These are phyloP conservation scores for Hucho hucho DNA, from an alignment of 2,113 vertebrate genomes.

Conservation along the genomic window DNA sequence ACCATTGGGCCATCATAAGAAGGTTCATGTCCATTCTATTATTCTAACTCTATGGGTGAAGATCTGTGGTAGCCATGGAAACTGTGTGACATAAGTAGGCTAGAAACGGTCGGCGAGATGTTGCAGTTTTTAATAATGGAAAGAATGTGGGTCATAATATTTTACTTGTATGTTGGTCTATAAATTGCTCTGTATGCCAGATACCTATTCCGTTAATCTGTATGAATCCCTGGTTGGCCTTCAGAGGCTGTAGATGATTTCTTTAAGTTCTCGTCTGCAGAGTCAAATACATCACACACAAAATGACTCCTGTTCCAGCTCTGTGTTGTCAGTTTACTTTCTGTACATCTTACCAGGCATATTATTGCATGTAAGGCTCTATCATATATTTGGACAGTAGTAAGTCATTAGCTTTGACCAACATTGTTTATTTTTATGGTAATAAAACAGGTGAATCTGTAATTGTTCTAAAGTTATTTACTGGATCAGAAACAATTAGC, in stretches of 20 bases:
- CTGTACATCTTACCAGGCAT: background rate
- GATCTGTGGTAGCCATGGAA: conserved; percentile 73
- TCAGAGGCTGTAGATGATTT: conserved; percentile 55
- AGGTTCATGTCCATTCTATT: too few species aligned
- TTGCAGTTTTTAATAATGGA: conserved; percentile 71
- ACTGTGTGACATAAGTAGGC: conserved; percentile 79
- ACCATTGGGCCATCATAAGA: too few species aligned
- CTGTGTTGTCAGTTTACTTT: conserved; percentile 39
- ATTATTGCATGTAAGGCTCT: background rate
- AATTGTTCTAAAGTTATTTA: too few species aligned
- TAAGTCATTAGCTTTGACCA: background rate
- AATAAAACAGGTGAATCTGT: too few species aligned
- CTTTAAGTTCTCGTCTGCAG: conserved; percentile 28
- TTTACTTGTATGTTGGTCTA: conserved; percentile 67
- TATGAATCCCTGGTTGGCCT: conserved; percentile 61
- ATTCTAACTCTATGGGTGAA: too few species aligned
- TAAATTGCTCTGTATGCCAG: conserved; percentile 76
- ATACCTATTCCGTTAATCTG: conserved; percentile 74
- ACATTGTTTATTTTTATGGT: background rate
- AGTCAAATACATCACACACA: conserved; percentile 33
- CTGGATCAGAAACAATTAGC: too few species aligned
- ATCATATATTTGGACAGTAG: background rate
- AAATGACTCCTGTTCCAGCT: background rate
- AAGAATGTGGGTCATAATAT: conserved; percentile 78
- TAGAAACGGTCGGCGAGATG: conserved; percentile 63